Conservation (phyloP, 2,888 invertebrate genomes). For the Laothoe populi region DNA sequence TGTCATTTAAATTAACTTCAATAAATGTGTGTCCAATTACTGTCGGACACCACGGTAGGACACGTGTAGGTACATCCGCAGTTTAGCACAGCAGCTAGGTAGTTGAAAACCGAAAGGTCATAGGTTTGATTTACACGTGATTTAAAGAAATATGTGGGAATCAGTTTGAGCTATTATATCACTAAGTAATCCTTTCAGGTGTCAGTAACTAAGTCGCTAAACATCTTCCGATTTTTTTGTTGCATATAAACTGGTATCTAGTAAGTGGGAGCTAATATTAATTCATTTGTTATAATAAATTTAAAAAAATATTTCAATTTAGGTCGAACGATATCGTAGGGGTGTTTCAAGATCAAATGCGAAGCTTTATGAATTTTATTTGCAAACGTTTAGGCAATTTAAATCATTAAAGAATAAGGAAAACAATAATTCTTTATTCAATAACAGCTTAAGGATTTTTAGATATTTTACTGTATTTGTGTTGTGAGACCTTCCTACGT, state of each 20-base stretch:
- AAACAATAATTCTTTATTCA: background rate
- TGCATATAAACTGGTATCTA: no score
- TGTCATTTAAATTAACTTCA: constrained; percentile 22
- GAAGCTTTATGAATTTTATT: background rate
- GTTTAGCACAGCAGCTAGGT: background rate
- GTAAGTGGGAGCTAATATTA: no score
- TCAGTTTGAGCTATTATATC: no score
- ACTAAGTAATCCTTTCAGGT: no score
- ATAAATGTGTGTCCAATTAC: constrained; percentile 9
- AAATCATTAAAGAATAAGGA: background rate
- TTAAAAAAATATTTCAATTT: no score
- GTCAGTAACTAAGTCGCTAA: no score
- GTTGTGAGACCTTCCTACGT: constrained; percentile 1
- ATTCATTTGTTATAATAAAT: no score
- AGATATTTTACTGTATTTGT: constrained; percentile 4
- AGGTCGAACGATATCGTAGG: no score
- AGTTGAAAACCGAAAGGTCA: background rate
- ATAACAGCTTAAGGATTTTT: constrained; percentile 3
- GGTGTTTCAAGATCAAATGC: background rate
- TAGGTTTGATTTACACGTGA: background rate
- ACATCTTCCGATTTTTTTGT: no score
- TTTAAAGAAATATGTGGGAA: no score
- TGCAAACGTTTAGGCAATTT: background rate
- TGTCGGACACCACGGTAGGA: constrained; percentile 2
- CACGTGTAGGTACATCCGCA: constrained; percentile 7